Percentiles rank a stretch among this genome's conserved stretches.
These are phyloP conservation scores for Drosophila varians DNA, from an alignment of 1,140 invertebrate genomes.

Conservation along the genomic window DNA sequence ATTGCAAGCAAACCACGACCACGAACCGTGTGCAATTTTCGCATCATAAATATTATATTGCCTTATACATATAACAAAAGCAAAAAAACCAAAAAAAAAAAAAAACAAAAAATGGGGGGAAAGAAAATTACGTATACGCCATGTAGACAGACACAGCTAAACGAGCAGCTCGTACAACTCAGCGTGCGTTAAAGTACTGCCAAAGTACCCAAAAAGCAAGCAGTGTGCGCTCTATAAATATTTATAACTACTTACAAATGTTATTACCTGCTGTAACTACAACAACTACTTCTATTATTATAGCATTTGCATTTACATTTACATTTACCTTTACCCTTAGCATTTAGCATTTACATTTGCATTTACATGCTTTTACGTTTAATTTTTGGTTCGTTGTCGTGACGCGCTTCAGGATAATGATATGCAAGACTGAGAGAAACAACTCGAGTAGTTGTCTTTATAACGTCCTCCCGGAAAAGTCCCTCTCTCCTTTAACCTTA, in stretches of 20 bases:
- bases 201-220: constrained; percentile 62
- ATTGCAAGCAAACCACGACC: constrained; percentile 69
- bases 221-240: constrained; percentile 51
- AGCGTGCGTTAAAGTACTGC: constrained; percentile 60
- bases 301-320: constrained; percentile 50
- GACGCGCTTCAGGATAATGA: constrained; percentile 57
- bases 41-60: constrained; percentile 44
- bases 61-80: constrained; percentile 1
- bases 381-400: constrained; percentile 49
- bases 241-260: constrained; percentile 64
- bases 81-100: background rate
- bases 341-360: constrained; percentile 47
- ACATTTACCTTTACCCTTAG: constrained; percentile 28
- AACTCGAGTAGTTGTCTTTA: constrained; percentile 54
- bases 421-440: constrained; percentile 60
- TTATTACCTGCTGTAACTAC: constrained; percentile 49
- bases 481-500: background rate
- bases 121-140: constrained; percentile 34
- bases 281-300: constrained; percentile 52
- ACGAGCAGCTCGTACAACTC: constrained; percentile 16
- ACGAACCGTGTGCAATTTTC: constrained; percentile 64
- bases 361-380: constrained; percentile 43
- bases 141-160: constrained; percentile 26
- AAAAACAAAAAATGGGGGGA: no score
- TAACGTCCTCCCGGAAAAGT: background rate